Percentiles rank a stretch among this genome's conserved stretches.
phyloP scores from a whole-genome alignment of 2,888 invertebrate species.

The Adelphocoris suturalis region DNA sequence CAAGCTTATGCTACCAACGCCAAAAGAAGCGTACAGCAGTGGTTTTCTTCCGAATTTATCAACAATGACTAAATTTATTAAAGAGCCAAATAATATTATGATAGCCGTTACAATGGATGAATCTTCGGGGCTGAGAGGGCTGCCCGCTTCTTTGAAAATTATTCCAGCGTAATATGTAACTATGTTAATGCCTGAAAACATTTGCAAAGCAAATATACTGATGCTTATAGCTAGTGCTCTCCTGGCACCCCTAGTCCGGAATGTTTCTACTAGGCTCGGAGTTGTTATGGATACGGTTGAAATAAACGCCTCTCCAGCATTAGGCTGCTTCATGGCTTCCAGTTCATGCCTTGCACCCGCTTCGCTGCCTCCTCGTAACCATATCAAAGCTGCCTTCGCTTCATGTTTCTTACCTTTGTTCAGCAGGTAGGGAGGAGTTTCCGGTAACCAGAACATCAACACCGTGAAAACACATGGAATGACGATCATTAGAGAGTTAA shows the following conservation, averaged over 20 bases:
- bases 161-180: slow-evolving; percentile 42
- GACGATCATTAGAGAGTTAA: slow-evolving; percentile 45
- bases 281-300: neutral
- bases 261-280: neutral
- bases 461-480: neutral
- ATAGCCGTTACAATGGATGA: slow-evolving; percentile 26
- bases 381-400: slow-evolving; percentile 11
- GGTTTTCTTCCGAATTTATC: slow-evolving; percentile 62
- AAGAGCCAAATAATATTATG: neutral
- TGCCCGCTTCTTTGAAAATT: slow-evolving; percentile 57
- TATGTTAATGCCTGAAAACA: slow-evolving; percentile 33
- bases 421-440: slow-evolving; percentile 33
- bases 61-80: neutral
- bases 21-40: slow-evolving; percentile 10
- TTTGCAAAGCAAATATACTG: neutral
- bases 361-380: slow-evolving; percentile 35
- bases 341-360: neutral
- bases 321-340: slow-evolving; percentile 10
- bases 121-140: slow-evolving; percentile 50
- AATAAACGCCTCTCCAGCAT: neutral
- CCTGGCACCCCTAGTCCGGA: slow-evolving; percentile 1
- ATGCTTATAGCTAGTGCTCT: slow-evolving; percentile 32
- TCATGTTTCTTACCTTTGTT: neutral
- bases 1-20: neutral
- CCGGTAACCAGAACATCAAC: slow-evolving; percentile 37